Conservation (phyloP, 2,797 vertebrate species). For the Hozukius guyotensis region DNA sequence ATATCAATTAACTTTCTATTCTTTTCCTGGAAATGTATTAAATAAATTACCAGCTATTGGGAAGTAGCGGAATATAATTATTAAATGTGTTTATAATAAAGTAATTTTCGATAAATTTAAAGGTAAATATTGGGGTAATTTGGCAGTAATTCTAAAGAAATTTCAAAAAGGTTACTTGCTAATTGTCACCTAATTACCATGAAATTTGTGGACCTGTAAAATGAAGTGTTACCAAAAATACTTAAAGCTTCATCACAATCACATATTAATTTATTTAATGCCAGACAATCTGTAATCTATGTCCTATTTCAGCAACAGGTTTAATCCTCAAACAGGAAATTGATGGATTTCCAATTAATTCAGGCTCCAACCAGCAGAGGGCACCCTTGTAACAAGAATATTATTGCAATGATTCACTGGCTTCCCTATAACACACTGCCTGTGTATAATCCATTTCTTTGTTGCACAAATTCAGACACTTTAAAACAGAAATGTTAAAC, state of each 20-base stretch:
- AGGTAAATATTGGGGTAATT: no score
- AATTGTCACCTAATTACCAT: no score
- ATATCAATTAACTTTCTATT: no score
- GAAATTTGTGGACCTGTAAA: no score
- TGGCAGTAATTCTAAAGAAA: no score
- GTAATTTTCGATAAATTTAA: no score
- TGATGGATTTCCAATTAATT: neutral
- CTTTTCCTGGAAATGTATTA: no score
- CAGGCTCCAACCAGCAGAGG: constrained; percentile 56
- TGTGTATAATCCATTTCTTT: neutral
- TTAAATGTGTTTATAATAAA: no score
- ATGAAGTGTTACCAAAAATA: no score
- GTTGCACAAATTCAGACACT: neutral
- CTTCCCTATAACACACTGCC: neutral
- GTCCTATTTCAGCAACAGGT: neutral
- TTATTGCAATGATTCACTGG: neutral
- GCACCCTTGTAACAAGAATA: constrained; percentile 35
- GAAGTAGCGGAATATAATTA: no score
- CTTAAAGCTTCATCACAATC: neutral
- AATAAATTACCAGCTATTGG: no score
- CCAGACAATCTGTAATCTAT: neutral
- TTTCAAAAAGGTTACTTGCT: no score
- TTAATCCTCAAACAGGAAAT: constrained; percentile 3
- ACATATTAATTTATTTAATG: neutral
- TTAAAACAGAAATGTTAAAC: neutral